Base-by-base conservation (phyloP, 2,797 vertebrate species). In the Notamacropus eugenii region DNA sequence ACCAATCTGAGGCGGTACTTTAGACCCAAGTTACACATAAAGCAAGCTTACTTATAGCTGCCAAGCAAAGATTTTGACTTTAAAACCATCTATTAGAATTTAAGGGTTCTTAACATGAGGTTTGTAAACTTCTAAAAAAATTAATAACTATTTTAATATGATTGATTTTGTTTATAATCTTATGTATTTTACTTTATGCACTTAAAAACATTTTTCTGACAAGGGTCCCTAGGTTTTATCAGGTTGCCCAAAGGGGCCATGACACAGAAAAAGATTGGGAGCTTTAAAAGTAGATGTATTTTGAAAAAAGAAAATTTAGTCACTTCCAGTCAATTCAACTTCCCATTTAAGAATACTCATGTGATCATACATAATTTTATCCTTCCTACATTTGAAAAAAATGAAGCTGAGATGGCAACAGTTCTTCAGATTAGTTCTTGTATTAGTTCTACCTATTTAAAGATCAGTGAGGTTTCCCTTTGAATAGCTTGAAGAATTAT, bases 401-500 rank as follows among this genome's bases (percentile, higher is more conserved):
- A 24, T 6, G 67, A 74, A 74, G 16, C 14, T 74, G 14, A 74
- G 67, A n/a, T 40, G 67, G 13, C 46, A 40, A 46, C 24, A 82
- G n/a, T 46, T 82, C 8, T n/a, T 82, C 67, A 46, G n/a, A 67
- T 67, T 67, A 67, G 13, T 67, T 67, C 59, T 62, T 3, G 3
- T 59, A 59, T 31, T 59, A 31, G 28, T 90, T 87, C 92, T 91
- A 97, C 52, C 34, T 57, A n/a, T 31, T 74, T 92, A 91, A 93
- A 97, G 93, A 90, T 54, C n/a, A 93, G 0, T 67, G 91, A 92
- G 93, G 92, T 54, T 95, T 96, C 74, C 74, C 55, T 95, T 91
- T 96, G 92, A 97, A 97, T 96, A 96, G 82, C 94, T 34, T 91
- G 91, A 96, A 95, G 90, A 96, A 97, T 96, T 93, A 96, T 96